These are phyloP conservation scores for Festucalex cinctus DNA, from an alignment of 2,113 vertebrate genomes.

Conservation along the genomic window DNA sequence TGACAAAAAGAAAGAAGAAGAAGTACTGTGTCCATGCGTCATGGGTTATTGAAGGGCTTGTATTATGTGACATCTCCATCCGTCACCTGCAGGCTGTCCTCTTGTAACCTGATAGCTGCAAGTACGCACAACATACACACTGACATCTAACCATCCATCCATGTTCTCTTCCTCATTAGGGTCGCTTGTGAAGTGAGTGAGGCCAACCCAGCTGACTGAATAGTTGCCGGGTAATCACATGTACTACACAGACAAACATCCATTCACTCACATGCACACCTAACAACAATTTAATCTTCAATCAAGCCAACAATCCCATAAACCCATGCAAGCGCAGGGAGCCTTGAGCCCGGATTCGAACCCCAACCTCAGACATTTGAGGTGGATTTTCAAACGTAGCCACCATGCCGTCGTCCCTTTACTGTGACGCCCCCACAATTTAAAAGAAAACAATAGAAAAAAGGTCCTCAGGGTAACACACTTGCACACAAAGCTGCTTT, in stretches of 20 bases:
- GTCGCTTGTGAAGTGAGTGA: background rate
- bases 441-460: background rate
- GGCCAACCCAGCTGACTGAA: background rate
- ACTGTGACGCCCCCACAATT: too few relatives aligned
- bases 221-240: background rate
- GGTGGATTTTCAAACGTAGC: background rate
- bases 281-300: background rate
- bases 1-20: background rate
- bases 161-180: slow-evolving; percentile 4
- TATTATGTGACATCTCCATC: slow-evolving; percentile 31
- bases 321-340: background rate
- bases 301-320: background rate
- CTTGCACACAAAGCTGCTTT: background rate
- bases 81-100: slow-evolving; percentile 16
- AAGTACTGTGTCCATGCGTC: slow-evolving; percentile 11
- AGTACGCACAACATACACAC: background rate
- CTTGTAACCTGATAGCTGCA: slow-evolving; percentile 18
- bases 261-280: background rate
- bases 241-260: background rate
- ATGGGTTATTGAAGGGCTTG: slow-evolving; percentile 41
- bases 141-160: background rate
- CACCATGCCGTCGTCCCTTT: background rate
- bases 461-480: background rate
- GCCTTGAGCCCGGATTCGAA: background rate
- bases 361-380: background rate